Evolutionary conservation across 2,888 invertebrate genomes (phyloP), one percentile per base, ranked within the genome.

Genomic region (Scaeva pyrastri): DNA sequence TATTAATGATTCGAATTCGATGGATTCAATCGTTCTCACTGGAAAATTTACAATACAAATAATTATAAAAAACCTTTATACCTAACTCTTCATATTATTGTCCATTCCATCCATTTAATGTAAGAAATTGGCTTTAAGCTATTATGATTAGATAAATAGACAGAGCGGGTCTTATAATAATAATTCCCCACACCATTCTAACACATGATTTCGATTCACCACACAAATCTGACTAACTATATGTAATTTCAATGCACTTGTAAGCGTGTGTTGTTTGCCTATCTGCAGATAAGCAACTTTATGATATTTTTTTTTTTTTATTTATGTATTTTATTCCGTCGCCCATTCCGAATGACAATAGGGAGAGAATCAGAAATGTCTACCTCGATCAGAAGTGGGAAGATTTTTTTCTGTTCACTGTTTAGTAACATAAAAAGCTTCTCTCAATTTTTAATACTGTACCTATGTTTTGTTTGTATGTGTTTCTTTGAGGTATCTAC

Each of bases 241-340:
- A n/a, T n/a, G 5, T 52, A 26, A 52, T 60, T 60, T 60, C 14
- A 60, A 39, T 60, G 39, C 60, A 60, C 36, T n/a, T 73, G 50
- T 50, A 72, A 62, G 45, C 45, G 14, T 52, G 52, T 21, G 50
- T 66, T 50, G 16, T 64, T 58, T 64, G 72, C 66, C 64, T 68
- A 72, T 77, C 36, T 77, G 41, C 72, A 72, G 71, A 82, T 76
- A 72, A 82, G 77, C 77, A 66, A 66, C 72, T 77, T 82, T 58
- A 52, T 72, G 26, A n/a, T n/a, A n/a, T n/a, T n/a, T n/a, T n/a
- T n/a, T n/a, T n/a, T 26, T n/a, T 60, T 39, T 12, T 36, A 56
- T 26, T 75, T 71, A 72, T 60, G 58, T 73, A 62, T 45, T 73
- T 73, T 73, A 45, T 60, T 62, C 2, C 31, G 31, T 31, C 31